Conservation (phyloP, 1,140 invertebrate genomes). For the Eulimnadia texana region DNA sequence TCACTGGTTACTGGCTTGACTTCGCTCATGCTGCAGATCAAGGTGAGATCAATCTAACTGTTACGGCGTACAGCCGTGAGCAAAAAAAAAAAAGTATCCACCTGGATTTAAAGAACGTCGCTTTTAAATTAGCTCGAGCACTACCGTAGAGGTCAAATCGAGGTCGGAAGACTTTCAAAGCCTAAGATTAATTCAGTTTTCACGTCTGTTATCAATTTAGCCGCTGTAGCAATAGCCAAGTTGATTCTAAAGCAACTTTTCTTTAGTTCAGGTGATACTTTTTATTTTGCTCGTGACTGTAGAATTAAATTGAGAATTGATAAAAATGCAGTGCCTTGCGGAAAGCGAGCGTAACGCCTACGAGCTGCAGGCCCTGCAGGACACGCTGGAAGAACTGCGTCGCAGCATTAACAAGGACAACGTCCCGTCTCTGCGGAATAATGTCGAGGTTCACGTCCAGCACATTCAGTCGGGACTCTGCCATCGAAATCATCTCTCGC, state of each 20-base stretch:
- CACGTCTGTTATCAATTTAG: no score
- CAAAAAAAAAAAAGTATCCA: no score
- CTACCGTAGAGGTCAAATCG: no score
- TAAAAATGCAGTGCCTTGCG: constrained; percentile 72
- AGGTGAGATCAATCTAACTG: constrained; percentile 34
- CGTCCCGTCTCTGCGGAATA: constrained; percentile 70
- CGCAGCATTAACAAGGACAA: constrained; percentile 59
- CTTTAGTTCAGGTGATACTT: no score
- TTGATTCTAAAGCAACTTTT: no score
- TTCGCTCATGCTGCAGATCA: constrained; percentile 81
- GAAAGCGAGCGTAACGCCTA: constrained; percentile 80
- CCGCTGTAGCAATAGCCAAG: no score
- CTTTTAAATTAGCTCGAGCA: no score
- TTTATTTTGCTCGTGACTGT: background rate
- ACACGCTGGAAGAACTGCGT: constrained; percentile 77
- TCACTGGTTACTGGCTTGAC: constrained; percentile 74
- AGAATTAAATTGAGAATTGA: no score
- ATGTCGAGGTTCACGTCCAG: constrained; percentile 81
- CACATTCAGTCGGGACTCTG: constrained; percentile 75
- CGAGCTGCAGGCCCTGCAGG: constrained; percentile 82
- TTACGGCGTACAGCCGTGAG: no score
- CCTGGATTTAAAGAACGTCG: no score
- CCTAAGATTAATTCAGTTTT: no score
- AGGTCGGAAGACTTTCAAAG: no score
- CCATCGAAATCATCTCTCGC: constrained; percentile 37